Evolutionary conservation across 2,797 vertebrate genomes (phyloP), one percentile per base, ranked within the genome.

Genomic region (Peromyscus eremicus): DNA sequence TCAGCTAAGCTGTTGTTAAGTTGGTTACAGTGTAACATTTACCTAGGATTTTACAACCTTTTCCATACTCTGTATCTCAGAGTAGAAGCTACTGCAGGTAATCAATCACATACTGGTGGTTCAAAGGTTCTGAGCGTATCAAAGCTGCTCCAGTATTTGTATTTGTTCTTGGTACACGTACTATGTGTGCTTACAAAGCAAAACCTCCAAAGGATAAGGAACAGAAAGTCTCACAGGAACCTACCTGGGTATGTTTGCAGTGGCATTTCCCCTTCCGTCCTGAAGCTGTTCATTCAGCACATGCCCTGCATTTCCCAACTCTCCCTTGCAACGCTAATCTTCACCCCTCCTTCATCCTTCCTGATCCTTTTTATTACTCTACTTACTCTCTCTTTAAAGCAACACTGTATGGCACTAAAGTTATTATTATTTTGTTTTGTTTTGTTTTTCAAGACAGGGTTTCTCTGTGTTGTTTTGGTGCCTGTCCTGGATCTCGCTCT

Each of bases 21-120:
- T 23, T 89, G 46, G 92, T 94, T 95, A 88, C 11, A 90, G 60
- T 94, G 23, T 81, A 96, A 95, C 88, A 93, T 97, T 95, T 89
- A 92, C 76, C 81, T 88, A 62, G 68, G 73, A 73, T 90, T 98
- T 96, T 95, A 96, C 25, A 93, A 81, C 66, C 40, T 83, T 93
- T 84, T 96, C 80, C 71, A 89, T 75, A 87, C 49, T 89, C 75
- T 76, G 7, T 83, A 87, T 46, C 23, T 77, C 91, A 87, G 68
- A 79, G 86, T 66, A 92, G 82, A 64, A 93, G 19, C 64, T 96
- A 34, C 17, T 64, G 46, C 9, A 75, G 11, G 83, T 32, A 92
- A 92, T 89, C 83, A 92, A 92, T 89, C 83, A 94, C 77, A 80
- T 17, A 66, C 43, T 86, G 76, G 81, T 40, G 17, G 86, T 87